These are phyloP conservation scores for Chouioia cunea DNA, from an alignment of 2,888 invertebrate genomes.

Conservation along the genomic window DNA sequence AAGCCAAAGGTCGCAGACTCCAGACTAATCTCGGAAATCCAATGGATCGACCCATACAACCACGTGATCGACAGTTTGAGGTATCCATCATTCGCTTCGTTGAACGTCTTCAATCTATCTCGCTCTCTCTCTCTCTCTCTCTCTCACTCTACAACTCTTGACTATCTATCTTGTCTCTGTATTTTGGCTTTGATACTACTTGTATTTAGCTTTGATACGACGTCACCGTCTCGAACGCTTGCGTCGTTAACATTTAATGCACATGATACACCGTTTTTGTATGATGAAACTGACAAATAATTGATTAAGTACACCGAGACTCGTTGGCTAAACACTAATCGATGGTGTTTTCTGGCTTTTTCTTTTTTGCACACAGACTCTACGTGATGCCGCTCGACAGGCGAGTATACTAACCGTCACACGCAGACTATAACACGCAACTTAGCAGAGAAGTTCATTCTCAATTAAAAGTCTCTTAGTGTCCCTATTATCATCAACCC, in stretches of 20 bases:
- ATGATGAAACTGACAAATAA: background rate
- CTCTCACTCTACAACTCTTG: constrained; percentile 4
- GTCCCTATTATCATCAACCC: constrained; percentile 13
- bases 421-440: constrained; percentile 51
- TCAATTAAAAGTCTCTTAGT: constrained; percentile 4
- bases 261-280: background rate
- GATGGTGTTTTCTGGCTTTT: constrained; percentile 59
- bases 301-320: constrained; percentile 46
- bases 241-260: background rate
- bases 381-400: constrained; percentile 63
- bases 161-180: too few relatives aligned
- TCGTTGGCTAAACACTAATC: constrained; percentile 54
- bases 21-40: constrained; percentile 78
- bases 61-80: constrained; percentile 77
- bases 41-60: constrained; percentile 84
- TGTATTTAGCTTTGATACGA: too few relatives aligned
- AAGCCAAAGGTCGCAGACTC: constrained; percentile 79
- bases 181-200: too few relatives aligned
- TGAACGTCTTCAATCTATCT: background rate
- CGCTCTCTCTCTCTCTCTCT: background rate
- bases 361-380: constrained; percentile 64
- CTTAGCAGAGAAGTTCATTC: constrained; percentile 39
- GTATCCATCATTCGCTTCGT: constrained; percentile 60
- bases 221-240: too few relatives aligned
- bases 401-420: constrained; percentile 65